Evolutionary conservation across 2,797 vertebrate species (phyloP), one percentile per base, ranked within the genome.

Genomic region (Discoglossus pictus): DNA sequence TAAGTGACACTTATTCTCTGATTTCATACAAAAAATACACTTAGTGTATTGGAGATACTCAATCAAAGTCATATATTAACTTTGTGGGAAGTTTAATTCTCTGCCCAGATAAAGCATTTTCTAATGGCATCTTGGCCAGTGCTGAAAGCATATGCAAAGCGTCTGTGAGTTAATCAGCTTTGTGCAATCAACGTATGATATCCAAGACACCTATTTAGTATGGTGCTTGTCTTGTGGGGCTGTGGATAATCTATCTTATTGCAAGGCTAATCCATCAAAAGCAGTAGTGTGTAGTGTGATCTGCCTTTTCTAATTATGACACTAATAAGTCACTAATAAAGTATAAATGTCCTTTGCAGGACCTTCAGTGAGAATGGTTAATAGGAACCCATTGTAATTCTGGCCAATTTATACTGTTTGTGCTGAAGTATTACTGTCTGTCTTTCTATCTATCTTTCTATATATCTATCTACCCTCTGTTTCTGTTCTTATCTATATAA

Each of bases 281-380:
- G 78, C 80, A 80, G 82, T 83, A 76, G 68, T 82, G 88, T 88
- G 88, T 90, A 88, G 90, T 87, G 89, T 89, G 86, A 84, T 84
- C 87, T 90, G 90, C 88, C 88, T 70, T 76, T 83, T 83, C 89
- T 84, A 88, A 92, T 93, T 91, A 92, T 87, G 82, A 87, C 84
- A 84, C 85, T 89, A 90, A 89, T 90, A 92, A 91, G 88, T 92
- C 87, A 91, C 85, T 82, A 91, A 91, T 90, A 88, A 84, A 84
- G 83, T 72, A 77, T 78, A 80, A 67, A 79, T 77, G 82, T 82
- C 77, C 68, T 79, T 68, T 65, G 78, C 61, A 77, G 77, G 76
- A 76, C 61, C 67, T 79, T 74, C 39, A 50, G 12, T 53, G 4
- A 46, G 27, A 39, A 34, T 61, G 43, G 53, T 55, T 55, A 38